These are phyloP conservation scores for Pollicipes pollicipes DNA, from an alignment of 1,140 invertebrate species.

Conservation along the genomic window DNA sequence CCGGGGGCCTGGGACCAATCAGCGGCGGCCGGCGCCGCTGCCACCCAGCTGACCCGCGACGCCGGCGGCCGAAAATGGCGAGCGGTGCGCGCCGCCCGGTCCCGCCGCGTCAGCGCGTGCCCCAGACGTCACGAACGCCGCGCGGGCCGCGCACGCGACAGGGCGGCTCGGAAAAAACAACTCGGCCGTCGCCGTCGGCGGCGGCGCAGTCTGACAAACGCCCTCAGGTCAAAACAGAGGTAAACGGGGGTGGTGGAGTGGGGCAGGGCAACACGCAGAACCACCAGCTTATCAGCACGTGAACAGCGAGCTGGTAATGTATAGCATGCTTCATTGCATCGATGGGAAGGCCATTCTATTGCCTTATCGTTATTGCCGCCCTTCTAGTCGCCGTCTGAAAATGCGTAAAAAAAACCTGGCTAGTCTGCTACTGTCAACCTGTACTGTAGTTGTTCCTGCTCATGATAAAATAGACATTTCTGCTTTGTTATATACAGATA, in stretches of 20 bases:
- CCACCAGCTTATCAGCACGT: too few species aligned
- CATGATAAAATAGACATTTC: constrained; percentile 1
- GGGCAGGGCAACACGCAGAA: too few species aligned
- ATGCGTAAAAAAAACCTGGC: background rate
- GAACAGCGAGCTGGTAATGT: background rate
- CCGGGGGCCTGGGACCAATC: background rate
- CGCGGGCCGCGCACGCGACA: too few species aligned
- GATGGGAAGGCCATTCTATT: background rate
- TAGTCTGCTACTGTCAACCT: background rate
- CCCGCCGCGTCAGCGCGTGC: too few species aligned
- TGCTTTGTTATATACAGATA: background rate
- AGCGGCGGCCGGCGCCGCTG: background rate
- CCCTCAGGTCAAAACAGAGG: background rate
- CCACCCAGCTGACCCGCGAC: too few species aligned
- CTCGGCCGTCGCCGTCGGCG: too few species aligned
- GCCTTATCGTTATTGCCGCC: background rate
- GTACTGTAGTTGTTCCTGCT: background rate
- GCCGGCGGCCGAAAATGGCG: too few species aligned
- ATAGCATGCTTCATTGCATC: background rate
- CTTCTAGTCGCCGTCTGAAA: background rate
- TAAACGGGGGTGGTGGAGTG: background rate
- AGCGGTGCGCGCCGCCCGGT: too few species aligned
- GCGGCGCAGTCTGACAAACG: too few species aligned
- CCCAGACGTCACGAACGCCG: too few species aligned
- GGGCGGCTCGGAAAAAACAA: too few species aligned